Base-by-base conservation (phyloP, 2,797 vertebrate species). In the Sebastes hubbsi region DNA sequence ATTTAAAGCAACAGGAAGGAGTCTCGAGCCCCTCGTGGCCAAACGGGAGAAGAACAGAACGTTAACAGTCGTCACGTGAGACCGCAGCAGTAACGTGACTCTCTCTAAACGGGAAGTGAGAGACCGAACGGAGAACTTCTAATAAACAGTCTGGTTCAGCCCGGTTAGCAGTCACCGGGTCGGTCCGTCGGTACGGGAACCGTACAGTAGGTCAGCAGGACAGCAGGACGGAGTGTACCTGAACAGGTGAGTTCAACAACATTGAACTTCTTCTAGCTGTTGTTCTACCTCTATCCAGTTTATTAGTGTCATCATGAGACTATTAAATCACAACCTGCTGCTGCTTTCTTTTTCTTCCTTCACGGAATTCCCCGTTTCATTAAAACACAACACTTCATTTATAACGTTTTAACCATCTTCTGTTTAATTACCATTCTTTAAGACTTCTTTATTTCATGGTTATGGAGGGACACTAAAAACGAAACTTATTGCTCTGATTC, bases 21-120 rank as follows among this genome's bases (percentile, higher is more conserved):
- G 7, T 52, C 46, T 52, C 20, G 46, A 27, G 76, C 65, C 65
- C n/a, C 89, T 83, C 9, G 78, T 56, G 88, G 67, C 49, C 55
- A n/a, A 65, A 29, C 1, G 6, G 18, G 49, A 16, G 20, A 30
- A 38, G 36, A 38, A 38, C 36, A 14, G 4, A 0, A n/a, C 67
- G 36, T 16, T 64, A 11, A 1, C 34, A 0, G 81, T 94, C 93
- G 82, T 94, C 93, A 95, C 94, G 93, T 95, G 94, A 89, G 72
- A 38, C 36, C 12, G 1, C 18, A 0, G 18, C 67, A 69, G 91
- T 91, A 92, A 94, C 91, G 92, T 95, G 94, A 95, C 94, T 79
- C 10, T 20, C 20, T 24, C 65, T 38, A 82, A 91, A 92, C 93
- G 60, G 94, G 94, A 94, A 95, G 92, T 89, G 75, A 93, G 38